Percentiles rank a stretch among this genome's conserved stretches.
These are phyloP conservation scores for Drosophila truncata DNA, from an alignment of 1,140 invertebrate species.

Conservation along the genomic window DNA sequence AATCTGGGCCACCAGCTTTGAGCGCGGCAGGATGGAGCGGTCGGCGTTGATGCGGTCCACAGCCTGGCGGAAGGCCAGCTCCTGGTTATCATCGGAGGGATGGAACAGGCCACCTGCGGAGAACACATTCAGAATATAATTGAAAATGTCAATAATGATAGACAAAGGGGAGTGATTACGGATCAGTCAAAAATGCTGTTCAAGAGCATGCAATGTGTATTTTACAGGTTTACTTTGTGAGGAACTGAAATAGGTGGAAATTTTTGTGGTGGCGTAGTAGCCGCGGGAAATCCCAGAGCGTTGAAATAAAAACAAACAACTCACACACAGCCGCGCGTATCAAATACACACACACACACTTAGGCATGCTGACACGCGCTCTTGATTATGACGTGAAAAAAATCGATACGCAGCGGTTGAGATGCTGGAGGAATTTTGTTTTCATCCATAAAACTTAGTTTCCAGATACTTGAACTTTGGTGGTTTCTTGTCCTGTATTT, in stretches of 20 bases:
- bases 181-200: neutral
- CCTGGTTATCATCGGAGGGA: conserved; percentile 88
- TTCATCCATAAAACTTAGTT: neutral
- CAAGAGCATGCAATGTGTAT: too few species aligned
- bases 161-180: neutral
- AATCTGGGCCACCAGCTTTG: conserved; percentile 93
- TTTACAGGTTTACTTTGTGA: neutral
- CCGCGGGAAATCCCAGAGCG: conserved; percentile 3
- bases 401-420: conserved; percentile 64
- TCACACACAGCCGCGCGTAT: conserved; percentile 5
- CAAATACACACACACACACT: conserved; percentile 37
- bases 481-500: neutral
- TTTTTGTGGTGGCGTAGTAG: neutral
- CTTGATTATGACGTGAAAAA: conserved; percentile 73
- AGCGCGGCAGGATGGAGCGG: conserved; percentile 92
- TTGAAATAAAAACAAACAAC: conserved; percentile 57
- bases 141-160: neutral
- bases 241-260: neutral
- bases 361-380: conserved; percentile 53
- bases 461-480: neutral
- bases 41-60: conserved; percentile 95
- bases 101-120: conserved; percentile 94
- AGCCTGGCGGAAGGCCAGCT: conserved; percentile 95
- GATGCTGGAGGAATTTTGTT: conserved; percentile 40
- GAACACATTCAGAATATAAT: neutral